Evolutionary conservation across 92 coral and sea anemone species (phyloP).

Genomic region (Zoanthus gigantus): DNA sequence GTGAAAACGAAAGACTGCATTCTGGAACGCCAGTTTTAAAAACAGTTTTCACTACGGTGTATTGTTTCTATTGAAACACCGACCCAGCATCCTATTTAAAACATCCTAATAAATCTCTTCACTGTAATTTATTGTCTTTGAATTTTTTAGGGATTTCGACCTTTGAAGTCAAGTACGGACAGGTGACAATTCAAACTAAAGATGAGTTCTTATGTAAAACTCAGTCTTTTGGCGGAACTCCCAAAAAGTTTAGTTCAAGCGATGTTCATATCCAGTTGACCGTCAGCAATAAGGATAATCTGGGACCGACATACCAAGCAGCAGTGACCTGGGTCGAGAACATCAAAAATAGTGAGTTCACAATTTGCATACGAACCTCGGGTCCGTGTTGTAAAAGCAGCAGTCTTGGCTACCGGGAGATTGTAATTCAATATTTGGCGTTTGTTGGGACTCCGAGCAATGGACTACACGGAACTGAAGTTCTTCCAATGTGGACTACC

Average conservation of each 20-base stretch:
- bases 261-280: slow-evolving; percentile 71
- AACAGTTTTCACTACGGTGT: too few species aligned
- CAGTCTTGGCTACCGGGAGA: slow-evolving; percentile 62
- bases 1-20: too few species aligned
- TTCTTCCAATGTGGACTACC: slow-evolving; percentile 55
- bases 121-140: neutral
- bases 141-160: neutral
- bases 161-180: slow-evolving; percentile 40
- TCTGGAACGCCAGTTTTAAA: too few species aligned
- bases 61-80: too few species aligned
- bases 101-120: neutral
- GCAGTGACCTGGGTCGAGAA: slow-evolving; percentile 82
- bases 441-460: slow-evolving; percentile 53
- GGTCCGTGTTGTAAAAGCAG: slow-evolving; percentile 62
- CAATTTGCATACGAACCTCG: slow-evolving; percentile 70
- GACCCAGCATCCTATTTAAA: neutral
- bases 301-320: slow-evolving; percentile 73
- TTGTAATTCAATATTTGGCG: slow-evolving; percentile 67
- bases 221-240: slow-evolving; percentile 18
- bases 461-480: slow-evolving; percentile 27
- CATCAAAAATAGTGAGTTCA: slow-evolving; percentile 53
- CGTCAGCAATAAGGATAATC: slow-evolving; percentile 66
- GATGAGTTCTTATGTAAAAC: slow-evolving; percentile 34
- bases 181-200: slow-evolving; percentile 19
- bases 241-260: slow-evolving; percentile 28